Percentiles rank a stretch among this genome's conserved stretches.
phyloP scores from a whole-genome alignment of 2,113 vertebrate genomes.

The Xiphorhynchus elegans region DNA sequence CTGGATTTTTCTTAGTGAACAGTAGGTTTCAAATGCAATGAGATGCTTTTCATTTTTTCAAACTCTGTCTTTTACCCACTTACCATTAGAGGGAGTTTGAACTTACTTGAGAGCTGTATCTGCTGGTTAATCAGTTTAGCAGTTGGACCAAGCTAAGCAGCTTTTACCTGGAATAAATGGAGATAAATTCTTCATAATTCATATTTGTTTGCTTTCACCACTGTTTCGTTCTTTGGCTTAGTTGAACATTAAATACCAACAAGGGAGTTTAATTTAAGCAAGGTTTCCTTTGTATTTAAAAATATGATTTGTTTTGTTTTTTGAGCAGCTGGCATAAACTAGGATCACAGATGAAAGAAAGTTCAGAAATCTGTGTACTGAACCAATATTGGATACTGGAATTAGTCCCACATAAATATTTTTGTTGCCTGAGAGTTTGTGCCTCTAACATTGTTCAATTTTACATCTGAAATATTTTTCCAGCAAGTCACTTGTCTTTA shows the following conservation, averaged over 20 bases:
- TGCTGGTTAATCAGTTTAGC: not conserved
- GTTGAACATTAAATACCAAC: not conserved
- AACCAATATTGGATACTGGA: not conserved
- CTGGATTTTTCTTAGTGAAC: not conserved
- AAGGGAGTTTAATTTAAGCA: not conserved
- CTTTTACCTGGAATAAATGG: not conserved
- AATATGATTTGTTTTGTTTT: not conserved
- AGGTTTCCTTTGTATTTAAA: not conserved
- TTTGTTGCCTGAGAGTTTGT: not conserved
- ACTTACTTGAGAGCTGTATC: not conserved
- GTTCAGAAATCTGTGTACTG: not conserved
- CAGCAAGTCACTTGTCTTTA: not conserved
- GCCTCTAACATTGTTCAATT: not conserved
- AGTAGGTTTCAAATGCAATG: not conserved
- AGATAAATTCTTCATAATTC: not conserved
- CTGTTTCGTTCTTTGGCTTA: not conserved
- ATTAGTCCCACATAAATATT: not conserved
- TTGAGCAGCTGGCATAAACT: not conserved
- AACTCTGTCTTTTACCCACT: not conserved
- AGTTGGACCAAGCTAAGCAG: not conserved
- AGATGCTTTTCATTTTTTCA: not conserved
- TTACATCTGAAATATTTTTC: not conserved
- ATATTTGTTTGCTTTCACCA: not conserved
- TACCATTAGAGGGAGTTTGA: slow-evolving; percentile 56
- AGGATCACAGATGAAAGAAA: not conserved